Evolutionary conservation across 2,113 vertebrate genomes (phyloP).

Genomic region (Isichthys henryi): DNA sequence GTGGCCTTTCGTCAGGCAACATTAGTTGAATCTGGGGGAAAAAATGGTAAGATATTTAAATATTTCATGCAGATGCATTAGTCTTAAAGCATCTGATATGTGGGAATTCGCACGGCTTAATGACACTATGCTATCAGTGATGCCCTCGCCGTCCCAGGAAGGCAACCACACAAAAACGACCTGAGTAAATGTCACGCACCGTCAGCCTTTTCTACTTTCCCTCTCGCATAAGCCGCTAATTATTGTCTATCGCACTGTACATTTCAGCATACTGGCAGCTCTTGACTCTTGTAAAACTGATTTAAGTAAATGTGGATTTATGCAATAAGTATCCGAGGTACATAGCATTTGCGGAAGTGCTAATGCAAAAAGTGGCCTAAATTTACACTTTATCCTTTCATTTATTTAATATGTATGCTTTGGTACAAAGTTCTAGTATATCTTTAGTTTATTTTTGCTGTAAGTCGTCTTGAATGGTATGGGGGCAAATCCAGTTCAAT

Average conservation of each 20-base stretch:
- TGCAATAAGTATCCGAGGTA: neutral
- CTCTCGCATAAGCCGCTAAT: conserved; percentile 15
- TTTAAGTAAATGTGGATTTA: neutral
- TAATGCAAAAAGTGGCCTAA: neutral
- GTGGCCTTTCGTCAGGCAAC: conserved; percentile 7
- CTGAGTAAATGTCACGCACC: neutral
- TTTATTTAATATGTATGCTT: neutral
- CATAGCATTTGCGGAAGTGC: neutral
- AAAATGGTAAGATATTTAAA: conserved; percentile 46
- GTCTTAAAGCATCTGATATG: conserved; percentile 31
- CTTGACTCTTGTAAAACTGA: neutral
- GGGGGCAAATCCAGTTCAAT: neutral
- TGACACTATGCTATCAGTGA: conserved; percentile 18
- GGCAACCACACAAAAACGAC: conserved; percentile 5
- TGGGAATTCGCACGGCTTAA: conserved; percentile 29
- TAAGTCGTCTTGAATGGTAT: neutral
- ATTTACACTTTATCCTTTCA: neutral
- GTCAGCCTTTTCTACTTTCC: neutral
- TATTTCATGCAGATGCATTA: conserved; percentile 64
- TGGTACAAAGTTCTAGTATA: neutral
- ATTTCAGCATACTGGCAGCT: neutral
- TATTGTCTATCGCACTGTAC: neutral
- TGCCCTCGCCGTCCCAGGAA: conserved; percentile 29
- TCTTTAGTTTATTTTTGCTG: neutral
- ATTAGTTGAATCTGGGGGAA: conserved; percentile 33